phyloP scores from a whole-genome alignment of 2,113 vertebrate genomes.

The Zeus faber region DNA sequence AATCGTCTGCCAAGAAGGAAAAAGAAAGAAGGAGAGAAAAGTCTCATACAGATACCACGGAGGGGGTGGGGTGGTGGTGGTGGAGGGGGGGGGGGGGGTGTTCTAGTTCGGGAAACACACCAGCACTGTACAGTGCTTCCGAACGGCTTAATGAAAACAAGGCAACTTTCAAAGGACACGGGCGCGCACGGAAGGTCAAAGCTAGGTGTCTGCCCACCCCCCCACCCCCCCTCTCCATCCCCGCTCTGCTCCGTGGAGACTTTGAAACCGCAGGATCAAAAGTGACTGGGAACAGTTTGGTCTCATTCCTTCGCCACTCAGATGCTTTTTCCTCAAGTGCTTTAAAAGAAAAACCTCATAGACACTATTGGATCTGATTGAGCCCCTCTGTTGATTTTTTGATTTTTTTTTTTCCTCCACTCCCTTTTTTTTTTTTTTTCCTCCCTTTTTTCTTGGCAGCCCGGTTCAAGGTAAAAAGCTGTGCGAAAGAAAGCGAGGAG shows the following conservation, averaged over 20 bases:
- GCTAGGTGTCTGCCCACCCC: constrained; percentile 62
- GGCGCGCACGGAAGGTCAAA: constrained; percentile 76
- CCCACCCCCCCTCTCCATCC: constrained; percentile 21
- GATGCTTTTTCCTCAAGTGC: constrained; percentile 61
- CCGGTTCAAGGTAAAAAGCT: constrained; percentile 71
- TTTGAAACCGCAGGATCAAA: constrained; percentile 81
- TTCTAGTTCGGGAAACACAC: constrained; percentile 51
- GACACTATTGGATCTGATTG: constrained; percentile 71
- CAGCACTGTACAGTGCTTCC: constrained; percentile 52
- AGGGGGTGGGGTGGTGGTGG: no score
- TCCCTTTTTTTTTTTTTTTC: constrained; percentile 46
- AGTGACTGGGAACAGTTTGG: constrained; percentile 73
- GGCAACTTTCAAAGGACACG: constrained; percentile 74
- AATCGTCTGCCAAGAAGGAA: constrained; percentile 27
- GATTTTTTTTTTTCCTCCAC: constrained; percentile 29
- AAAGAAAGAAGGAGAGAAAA: constrained; percentile 46
- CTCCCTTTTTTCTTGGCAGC: constrained; percentile 59
- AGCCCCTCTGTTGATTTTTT: constrained; percentile 61
- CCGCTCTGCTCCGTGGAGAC: constrained; percentile 52
- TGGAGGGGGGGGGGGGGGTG: no score
- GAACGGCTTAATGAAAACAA: constrained; percentile 69
- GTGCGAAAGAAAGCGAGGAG: constrained; percentile 26
- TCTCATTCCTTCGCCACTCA: constrained; percentile 66
- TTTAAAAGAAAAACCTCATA: constrained; percentile 74
- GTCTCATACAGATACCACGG: constrained; percentile 56